Conservation (phyloP, 1,140 invertebrate species). For the Caenorhabditis elegans region DNA sequence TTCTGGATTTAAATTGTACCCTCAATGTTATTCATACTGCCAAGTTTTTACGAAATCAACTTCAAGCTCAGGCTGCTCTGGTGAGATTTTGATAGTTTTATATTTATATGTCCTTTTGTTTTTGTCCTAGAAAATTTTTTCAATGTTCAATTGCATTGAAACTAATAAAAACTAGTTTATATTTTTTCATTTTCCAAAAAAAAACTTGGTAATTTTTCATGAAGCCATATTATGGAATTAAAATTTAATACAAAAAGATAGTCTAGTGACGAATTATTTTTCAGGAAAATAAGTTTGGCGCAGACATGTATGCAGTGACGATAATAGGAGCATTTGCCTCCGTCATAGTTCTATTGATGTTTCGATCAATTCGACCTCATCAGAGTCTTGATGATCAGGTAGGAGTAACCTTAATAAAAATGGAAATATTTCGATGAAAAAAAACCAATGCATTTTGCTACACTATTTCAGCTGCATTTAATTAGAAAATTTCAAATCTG, state of each 20-base stretch:
- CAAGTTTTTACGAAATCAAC: not conserved
- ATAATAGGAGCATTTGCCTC: conserved; percentile 12
- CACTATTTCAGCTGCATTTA: too few species aligned
- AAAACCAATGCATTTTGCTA: too few species aligned
- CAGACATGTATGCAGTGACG: conserved; percentile 17
- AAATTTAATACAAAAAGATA: too few species aligned
- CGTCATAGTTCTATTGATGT: conserved; percentile 14
- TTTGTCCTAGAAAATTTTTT: too few species aligned
- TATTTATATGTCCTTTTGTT: not conserved
- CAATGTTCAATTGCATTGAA: not conserved
- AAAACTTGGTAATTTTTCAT: too few species aligned
- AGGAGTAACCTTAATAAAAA: not conserved
- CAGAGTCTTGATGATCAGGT: conserved; percentile 11
- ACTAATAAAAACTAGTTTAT: not conserved
- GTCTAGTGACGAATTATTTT: not conserved
- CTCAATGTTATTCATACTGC: conserved; percentile 1
- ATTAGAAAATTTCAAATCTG: too few species aligned
- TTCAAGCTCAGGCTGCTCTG: not conserved
- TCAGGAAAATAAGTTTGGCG: not conserved
- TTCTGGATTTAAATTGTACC: not conserved
- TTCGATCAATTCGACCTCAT: conserved; percentile 2
- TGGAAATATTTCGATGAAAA: not conserved
- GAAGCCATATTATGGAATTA: too few species aligned
- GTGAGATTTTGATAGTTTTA: not conserved
- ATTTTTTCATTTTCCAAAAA: too few species aligned